Percentiles rank a stretch among this genome's conserved stretches.
Conservation (phyloP, 2,888 invertebrate genomes). For the Scrobipalpa atriplicella region DNA sequence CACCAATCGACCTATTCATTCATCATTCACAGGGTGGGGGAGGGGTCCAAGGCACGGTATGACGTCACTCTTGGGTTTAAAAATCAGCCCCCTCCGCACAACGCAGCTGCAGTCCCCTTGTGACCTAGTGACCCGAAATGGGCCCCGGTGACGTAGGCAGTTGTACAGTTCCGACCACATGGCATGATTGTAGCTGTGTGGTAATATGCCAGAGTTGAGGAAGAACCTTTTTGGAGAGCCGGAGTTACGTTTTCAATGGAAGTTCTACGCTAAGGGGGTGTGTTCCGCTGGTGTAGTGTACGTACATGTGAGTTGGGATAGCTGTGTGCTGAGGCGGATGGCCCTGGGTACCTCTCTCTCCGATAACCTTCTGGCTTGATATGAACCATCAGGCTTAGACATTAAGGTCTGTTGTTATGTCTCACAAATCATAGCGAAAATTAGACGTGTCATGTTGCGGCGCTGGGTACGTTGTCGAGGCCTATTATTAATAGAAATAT, state of each 20-base stretch:
- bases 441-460: constrained; percentile 32
- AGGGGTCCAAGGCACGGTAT: constrained; percentile 59
- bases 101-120: constrained; percentile 68
- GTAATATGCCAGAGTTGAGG: constrained; percentile 34
- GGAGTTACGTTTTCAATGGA: constrained; percentile 71
- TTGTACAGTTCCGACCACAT: constrained; percentile 58
- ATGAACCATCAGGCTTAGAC: constrained; percentile 40
- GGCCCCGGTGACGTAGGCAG: constrained; percentile 71
- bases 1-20: constrained; percentile 70
- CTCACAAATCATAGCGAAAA: constrained; percentile 38
- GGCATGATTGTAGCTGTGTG: constrained; percentile 39
- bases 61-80: constrained; percentile 74
- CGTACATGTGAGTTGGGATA: constrained; percentile 43
- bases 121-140: constrained; percentile 80
- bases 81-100: constrained; percentile 64
- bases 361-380: constrained; percentile 45
- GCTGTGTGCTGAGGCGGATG: constrained; percentile 45
- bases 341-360: constrained; percentile 41
- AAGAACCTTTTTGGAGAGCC: constrained; percentile 52
- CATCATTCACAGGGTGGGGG: constrained; percentile 66
- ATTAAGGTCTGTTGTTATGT: constrained; percentile 36
- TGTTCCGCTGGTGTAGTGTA: constrained; percentile 39
- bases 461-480: constrained; percentile 26
- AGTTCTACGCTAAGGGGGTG: constrained; percentile 55
- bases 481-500: constrained; percentile 30